Evolutionary conservation across 1,140 invertebrate genomes (phyloP), one percentile per base, ranked within the genome.

Genomic region (Musca vetustissima): DNA sequence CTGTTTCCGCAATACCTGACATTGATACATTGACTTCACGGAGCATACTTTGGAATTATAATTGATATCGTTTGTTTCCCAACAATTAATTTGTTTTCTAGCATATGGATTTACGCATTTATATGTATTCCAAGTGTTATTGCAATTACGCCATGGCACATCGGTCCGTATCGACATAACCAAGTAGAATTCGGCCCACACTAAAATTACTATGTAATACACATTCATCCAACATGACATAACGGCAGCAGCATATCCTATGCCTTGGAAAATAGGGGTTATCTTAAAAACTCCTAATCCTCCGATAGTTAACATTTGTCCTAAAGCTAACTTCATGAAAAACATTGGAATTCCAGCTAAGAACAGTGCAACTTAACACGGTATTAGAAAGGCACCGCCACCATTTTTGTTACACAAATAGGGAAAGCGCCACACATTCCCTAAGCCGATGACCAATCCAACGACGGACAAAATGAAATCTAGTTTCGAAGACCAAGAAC

Each of bases 141-240:
- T 90, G 81, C 98, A 99, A 6, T 89, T 91, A 57, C 96, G 89
- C 98, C 98, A 99, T 2, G 97, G 97, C 9, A 99, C 89, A 83
- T 95, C 94, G 92, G 89, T 82, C 83, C 88, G 82, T 84, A 97
- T 89, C 2, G 97, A 98, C 87, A 93, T 93, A 83, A 96, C 93
- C 83, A 98, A 94, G 80, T 99, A 99, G 83, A 97, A 98, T 71
- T 98, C 90, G 0, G 96, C 96, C 97, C 97, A 99, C 1, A 96
- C 94, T 66, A 99, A 86, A 69, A 99, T 97, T 2, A 99, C 96
- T 75, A 99, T 99, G 86, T 99, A 99, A 85, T 98, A 99, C 24
- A 97, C 91, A 81, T 99, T 99, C 87, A 99, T 93, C 97, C 97
- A 99, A 77, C 96, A 98, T 0, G 97, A 97, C 93, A 98, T 98